Percentiles rank a stretch among this genome's conserved stretches.
These are phyloP conservation scores for Micrastur ruficollis DNA, from an alignment of 2,797 vertebrate species.

Conservation along the genomic window DNA sequence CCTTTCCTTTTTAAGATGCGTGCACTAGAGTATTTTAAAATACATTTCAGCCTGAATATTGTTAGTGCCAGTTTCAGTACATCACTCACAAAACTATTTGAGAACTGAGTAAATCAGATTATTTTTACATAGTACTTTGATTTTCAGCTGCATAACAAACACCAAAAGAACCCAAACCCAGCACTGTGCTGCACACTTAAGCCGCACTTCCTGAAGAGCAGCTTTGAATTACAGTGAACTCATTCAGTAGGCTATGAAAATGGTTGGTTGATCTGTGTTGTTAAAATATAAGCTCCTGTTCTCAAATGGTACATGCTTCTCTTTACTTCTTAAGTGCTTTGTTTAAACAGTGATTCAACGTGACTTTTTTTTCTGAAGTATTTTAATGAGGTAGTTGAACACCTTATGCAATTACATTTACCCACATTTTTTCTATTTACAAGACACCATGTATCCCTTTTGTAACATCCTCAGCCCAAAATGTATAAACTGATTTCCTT, in stretches of 20 bases:
- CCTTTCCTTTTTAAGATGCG: background rate
- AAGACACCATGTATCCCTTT: background rate
- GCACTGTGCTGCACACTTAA: background rate
- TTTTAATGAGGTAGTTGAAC: background rate
- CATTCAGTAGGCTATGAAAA: background rate
- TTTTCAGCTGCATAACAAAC: background rate
- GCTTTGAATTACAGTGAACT: background rate
- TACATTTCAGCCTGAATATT: background rate
- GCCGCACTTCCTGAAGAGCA: background rate
- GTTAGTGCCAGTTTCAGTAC: conserved; percentile 44
- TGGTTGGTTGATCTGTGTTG: background rate
- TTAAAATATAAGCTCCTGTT: conserved; percentile 18
- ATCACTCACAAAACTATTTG: background rate
- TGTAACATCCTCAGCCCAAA: background rate
- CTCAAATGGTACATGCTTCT: conserved; percentile 45
- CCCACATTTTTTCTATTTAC: background rate
- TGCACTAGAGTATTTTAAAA: background rate
- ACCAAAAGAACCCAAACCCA: background rate
- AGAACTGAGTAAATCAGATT: background rate
- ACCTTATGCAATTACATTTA: background rate
- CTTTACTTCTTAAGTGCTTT: background rate
- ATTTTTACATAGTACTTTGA: background rate
- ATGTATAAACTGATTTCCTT: background rate
- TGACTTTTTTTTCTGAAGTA: background rate
- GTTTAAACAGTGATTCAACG: background rate